phyloP scores from a whole-genome alignment of 2,888 invertebrate genomes.

The Incurvaria masculella region DNA sequence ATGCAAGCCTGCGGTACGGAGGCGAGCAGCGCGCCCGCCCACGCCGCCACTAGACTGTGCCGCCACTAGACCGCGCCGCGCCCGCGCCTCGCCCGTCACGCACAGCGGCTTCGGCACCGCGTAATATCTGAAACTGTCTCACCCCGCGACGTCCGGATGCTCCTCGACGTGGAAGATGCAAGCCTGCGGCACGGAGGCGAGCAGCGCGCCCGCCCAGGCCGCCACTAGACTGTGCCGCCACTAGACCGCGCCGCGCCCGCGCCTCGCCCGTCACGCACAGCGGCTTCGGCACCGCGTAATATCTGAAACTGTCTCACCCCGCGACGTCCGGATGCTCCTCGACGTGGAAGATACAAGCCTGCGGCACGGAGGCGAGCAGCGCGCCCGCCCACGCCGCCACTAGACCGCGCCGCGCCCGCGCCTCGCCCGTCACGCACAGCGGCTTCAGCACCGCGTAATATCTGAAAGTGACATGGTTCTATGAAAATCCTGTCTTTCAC shows the following conservation, averaged over 20 bases:
- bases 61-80: constrained; percentile 57
- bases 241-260: constrained; percentile 59
- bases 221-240: constrained; percentile 66
- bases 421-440: constrained; percentile 70
- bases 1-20: constrained; percentile 88
- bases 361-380: constrained; percentile 78
- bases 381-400: constrained; percentile 77
- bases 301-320: constrained; percentile 83
- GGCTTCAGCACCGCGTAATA: constrained; percentile 86
- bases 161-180: constrained; percentile 82
- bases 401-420: constrained; percentile 66
- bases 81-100: constrained; percentile 70
- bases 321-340: constrained; percentile 77
- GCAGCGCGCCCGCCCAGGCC: constrained; percentile 76
- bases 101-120: constrained; percentile 81
- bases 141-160: constrained; percentile 79
- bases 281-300: constrained; percentile 82
- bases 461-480: too few relatives aligned
- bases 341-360: constrained; percentile 87
- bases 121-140: constrained; percentile 85
- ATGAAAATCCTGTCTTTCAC: too few relatives aligned
- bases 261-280: constrained; percentile 72
- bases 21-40: constrained; percentile 76
- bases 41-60: constrained; percentile 73
- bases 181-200: constrained; percentile 89